These are phyloP conservation scores for Lethrus apterus DNA, from an alignment of 1,140 invertebrate species.

Conservation along the genomic window DNA sequence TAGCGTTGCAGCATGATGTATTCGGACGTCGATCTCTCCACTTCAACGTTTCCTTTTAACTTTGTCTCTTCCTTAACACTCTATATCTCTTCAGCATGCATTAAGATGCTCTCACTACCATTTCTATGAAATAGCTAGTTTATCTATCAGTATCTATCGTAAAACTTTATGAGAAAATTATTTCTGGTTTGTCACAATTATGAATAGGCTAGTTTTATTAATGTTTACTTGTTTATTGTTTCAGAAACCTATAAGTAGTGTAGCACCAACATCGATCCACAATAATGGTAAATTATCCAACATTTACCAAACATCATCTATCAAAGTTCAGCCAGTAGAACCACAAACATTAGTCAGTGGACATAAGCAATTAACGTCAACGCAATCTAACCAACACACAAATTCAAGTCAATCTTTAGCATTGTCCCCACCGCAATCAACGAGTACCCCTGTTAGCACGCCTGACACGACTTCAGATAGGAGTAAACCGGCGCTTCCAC, in stretches of 20 bases:
- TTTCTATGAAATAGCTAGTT: too few species aligned
- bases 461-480: slow-evolving; percentile 47
- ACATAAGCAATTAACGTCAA: slow-evolving; percentile 37
- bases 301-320: slow-evolving; percentile 73
- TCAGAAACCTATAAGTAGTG: slow-evolving; percentile 72
- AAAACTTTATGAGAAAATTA: too few species aligned
- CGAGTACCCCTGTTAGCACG: slow-evolving; percentile 49
- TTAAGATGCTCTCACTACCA: background rate
- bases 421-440: slow-evolving; percentile 51
- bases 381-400: slow-evolving; percentile 38
- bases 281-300: slow-evolving; percentile 59
- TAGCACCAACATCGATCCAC: slow-evolving; percentile 65
- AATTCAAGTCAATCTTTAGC: slow-evolving; percentile 43
- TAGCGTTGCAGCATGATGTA: too few species aligned
- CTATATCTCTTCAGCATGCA: too few species aligned
- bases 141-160: too few species aligned
- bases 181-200: too few species aligned
- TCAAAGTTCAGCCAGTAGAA: slow-evolving; percentile 71
- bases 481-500: slow-evolving; percentile 62
- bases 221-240: slow-evolving; percentile 22
- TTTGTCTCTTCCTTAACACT: too few species aligned
- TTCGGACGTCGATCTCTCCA: too few species aligned
- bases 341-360: slow-evolving; percentile 58
- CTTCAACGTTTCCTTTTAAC: too few species aligned
- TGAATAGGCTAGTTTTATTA: too few species aligned